phyloP scores from a whole-genome alignment of 2,797 vertebrate genomes.

The Sarcophilus harrisii region DNA sequence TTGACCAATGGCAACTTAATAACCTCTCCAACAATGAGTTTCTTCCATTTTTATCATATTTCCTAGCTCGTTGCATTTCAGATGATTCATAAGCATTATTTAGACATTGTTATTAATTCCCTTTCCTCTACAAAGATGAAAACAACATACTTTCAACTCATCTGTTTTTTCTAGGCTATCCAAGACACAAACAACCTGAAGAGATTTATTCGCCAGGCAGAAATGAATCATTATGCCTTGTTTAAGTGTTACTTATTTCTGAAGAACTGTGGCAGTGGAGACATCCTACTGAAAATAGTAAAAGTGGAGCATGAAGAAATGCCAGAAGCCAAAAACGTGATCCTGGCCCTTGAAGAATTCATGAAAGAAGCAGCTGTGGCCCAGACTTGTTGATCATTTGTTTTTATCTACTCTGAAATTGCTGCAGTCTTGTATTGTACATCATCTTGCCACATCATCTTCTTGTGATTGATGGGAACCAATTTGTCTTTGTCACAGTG shows the following conservation, averaged over 20 bases:
- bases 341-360: conserved; percentile 95
- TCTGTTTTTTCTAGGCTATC: conserved; percentile 90
- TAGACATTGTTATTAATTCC: conserved; percentile 42
- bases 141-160: background rate
- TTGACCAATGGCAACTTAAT: background rate
- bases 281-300: conserved; percentile 94
- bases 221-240: conserved; percentile 97
- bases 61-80: conserved; percentile 7
- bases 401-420: background rate
- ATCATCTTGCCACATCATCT: background rate
- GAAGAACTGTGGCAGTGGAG: conserved; percentile 96
- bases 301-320: conserved; percentile 94
- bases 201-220: conserved; percentile 96
- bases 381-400: conserved; percentile 55
- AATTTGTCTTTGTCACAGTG: conserved; percentile 44
- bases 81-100: conserved; percentile 35
- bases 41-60: background rate
- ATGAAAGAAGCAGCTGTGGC: conserved; percentile 87
- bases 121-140: conserved; percentile 53
- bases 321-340: conserved; percentile 95
- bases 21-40: background rate
- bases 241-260: conserved; percentile 97
- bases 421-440: background rate
- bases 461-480: conserved; percentile 9
- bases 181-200: conserved; percentile 99